phyloP scores from a whole-genome alignment of 2,888 invertebrate species.

The Odontocerum albicorne region DNA sequence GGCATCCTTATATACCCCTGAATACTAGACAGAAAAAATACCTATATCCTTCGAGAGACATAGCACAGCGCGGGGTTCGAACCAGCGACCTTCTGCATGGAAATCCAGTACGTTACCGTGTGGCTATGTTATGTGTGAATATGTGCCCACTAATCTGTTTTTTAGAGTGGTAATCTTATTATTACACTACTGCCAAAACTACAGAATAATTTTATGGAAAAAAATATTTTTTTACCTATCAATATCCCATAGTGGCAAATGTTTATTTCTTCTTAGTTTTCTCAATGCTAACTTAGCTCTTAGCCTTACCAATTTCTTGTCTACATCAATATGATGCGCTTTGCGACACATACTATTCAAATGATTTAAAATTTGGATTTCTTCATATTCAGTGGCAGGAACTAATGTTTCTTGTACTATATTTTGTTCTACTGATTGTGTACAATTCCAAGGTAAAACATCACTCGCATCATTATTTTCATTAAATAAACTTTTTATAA shows the following conservation, averaged over 20 bases:
- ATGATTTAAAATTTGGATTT: constrained; percentile 51
- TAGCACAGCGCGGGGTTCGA: too few relatives aligned
- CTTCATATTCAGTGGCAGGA: constrained; percentile 50
- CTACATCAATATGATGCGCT: constrained; percentile 44
- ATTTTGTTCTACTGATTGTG: neutral
- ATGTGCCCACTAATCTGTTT: too few relatives aligned
- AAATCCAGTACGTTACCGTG: too few relatives aligned
- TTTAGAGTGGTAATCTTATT: too few relatives aligned
- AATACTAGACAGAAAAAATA: too few relatives aligned
- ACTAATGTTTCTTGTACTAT: constrained; percentile 41
- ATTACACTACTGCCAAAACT: too few relatives aligned
- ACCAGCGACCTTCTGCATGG: too few relatives aligned
- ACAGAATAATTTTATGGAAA: neutral
- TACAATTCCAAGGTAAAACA: constrained; percentile 47
- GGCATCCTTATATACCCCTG: too few relatives aligned
- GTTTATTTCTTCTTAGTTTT: constrained; percentile 50
- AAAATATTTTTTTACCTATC: constrained; percentile 47
- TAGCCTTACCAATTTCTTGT: constrained; percentile 44
- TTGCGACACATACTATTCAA: constrained; percentile 47
- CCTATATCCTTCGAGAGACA: too few relatives aligned
- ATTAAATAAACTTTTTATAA: constrained; percentile 23
- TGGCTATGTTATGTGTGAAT: too few relatives aligned
- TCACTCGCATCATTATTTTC: constrained; percentile 20
- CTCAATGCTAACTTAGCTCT: constrained; percentile 48
- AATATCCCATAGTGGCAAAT: constrained; percentile 51